Conservation (phyloP, 2,113 vertebrate species). For the Halcyon malimbica region DNA sequence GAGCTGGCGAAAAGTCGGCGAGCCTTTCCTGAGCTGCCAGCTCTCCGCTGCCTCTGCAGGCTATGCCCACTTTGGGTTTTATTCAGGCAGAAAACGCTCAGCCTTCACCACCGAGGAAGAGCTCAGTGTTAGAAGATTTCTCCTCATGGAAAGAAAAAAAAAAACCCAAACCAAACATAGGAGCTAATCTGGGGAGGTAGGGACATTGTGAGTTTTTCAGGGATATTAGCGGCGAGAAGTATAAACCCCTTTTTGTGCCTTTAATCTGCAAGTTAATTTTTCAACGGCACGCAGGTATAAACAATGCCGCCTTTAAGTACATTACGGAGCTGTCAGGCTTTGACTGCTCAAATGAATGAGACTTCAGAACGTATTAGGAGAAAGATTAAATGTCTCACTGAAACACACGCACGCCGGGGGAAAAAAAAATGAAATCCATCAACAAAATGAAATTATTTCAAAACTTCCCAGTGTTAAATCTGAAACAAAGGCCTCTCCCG, state of each 20-base stretch:
- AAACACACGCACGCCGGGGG: background rate
- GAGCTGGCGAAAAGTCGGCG: background rate
- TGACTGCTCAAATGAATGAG: constrained; percentile 11
- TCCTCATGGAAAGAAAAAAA: background rate
- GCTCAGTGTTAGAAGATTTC: background rate
- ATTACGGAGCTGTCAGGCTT: background rate
- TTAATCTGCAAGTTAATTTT: constrained; percentile 18
- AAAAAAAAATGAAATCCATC: background rate
- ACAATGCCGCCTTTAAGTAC: background rate
- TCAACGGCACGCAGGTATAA: background rate
- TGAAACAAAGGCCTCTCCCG: background rate
- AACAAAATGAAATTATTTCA: background rate
- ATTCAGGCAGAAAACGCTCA: background rate
- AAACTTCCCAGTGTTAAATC: background rate
- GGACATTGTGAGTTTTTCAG: background rate
- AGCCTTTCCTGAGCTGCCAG: background rate
- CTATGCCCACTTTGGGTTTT: background rate
- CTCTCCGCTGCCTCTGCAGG: constrained; percentile 51
- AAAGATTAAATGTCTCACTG: background rate
- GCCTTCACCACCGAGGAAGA: background rate
- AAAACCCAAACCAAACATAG: background rate
- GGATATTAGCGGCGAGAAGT: background rate
- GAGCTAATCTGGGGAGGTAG: background rate
- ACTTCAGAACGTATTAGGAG: background rate
- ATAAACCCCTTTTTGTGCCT: background rate